Evolutionary conservation across 2,113 vertebrate species (phyloP), one percentile per base, ranked within the genome.

Genomic region (Lagopus leucura): DNA sequence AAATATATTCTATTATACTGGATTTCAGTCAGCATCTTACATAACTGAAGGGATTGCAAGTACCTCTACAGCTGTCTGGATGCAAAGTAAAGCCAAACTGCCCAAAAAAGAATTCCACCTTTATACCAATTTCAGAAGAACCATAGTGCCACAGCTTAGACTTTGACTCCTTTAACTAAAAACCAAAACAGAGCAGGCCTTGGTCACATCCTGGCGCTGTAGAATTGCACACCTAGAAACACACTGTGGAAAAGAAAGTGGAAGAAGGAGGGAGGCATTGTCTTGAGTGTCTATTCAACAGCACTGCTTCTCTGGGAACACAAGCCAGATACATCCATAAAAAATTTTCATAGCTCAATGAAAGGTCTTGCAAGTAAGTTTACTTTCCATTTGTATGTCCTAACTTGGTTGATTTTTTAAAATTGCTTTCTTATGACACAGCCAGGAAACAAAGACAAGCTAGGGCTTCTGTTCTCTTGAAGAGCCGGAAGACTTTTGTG

Each of bases 181-280:
- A 58, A 1, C 4, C 28, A 17, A 43, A 50, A 27, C 22, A 54
- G 43, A 67, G 4, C 1, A 5, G 72, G n/a, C 34, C 32, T 60
- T 7, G 32, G 5, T 27, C 24, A 11, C 3, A 1, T n/a, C 16
- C 54, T 43, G 34, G 34, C 22, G 61, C 32, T 21, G 14, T 47
- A 24, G n/a, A 73, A 61, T 1, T 9, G 40, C 47, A n/a, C 1
- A 45, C 27, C 36, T 45, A 45, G 47, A 58, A 82, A 43, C 3
- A 11, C 22, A 3, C 10, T 3, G 20, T 20, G 67, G 55, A 67
- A 69, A n/a, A 36, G 16, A 16, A 25, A 11, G 54, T 0, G 1
- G 36, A 43, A n/a, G 1, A 36, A 25, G 40, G 69, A 83, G 34
- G 45, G 52, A 71, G 65, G 36, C n/a, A 16, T 21, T 12, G 4